A percentile compares a stretch with the other conserved stretches of the same genome.
Conservation (phyloP, 2,797 vertebrate species). For the Allobates femoralis region DNA sequence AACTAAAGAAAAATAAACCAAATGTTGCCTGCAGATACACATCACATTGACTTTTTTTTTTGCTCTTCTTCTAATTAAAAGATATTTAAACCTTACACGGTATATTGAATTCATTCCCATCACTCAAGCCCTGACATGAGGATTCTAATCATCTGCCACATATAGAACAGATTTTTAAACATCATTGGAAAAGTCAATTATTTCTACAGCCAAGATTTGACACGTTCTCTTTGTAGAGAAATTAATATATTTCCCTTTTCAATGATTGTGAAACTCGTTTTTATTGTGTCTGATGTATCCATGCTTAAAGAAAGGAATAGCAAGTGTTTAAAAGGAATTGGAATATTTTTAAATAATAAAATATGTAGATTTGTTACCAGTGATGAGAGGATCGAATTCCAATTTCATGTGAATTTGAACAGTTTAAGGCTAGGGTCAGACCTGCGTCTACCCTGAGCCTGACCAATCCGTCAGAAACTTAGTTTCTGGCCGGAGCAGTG, state of each 20-base stretch:
- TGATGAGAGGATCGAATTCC: too few species aligned
- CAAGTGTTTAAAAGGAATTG: neutral
- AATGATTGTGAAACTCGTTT: neutral
- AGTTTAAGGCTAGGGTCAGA: too few species aligned
- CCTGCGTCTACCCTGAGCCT: too few species aligned
- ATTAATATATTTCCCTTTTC: neutral
- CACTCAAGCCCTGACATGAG: constrained; percentile 3
- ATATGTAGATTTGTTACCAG: neutral
- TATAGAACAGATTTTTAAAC: constrained; percentile 32
- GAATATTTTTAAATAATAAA: neutral
- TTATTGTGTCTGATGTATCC: neutral
- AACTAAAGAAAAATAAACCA: constrained; percentile 34
- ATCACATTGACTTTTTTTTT: constrained; percentile 32
- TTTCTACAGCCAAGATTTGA: constrained; percentile 28
- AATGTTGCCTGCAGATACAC: constrained; percentile 40
- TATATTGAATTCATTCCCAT: constrained; percentile 35
- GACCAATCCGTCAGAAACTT: too few species aligned
- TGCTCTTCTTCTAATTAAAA: constrained; percentile 35
- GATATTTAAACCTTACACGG: constrained; percentile 32
- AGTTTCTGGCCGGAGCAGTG: too few species aligned
- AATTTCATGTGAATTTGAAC: too few species aligned
- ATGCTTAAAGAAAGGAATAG: neutral
- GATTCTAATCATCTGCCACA: constrained; percentile 43
- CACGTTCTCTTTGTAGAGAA: neutral
- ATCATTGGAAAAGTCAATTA: constrained; percentile 29